Conservation (phyloP, 2,888 invertebrate genomes). For the Gastrophysa polygoni region DNA sequence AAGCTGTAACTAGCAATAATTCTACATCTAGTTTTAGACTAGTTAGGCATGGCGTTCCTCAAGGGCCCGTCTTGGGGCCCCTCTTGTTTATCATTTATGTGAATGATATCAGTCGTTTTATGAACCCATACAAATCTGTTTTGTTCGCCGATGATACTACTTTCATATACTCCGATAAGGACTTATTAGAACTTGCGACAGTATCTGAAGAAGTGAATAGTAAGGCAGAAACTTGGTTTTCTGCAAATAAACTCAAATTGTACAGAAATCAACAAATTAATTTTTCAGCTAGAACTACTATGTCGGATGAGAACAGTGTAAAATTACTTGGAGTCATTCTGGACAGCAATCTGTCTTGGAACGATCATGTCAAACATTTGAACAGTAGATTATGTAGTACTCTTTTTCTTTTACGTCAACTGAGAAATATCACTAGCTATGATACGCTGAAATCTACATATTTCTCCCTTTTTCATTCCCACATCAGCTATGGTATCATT, state of each 20-base stretch:
- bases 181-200: background rate
- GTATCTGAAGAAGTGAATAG: background rate
- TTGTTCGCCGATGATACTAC: constrained; percentile 8
- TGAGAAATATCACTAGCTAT: constrained; percentile 9
- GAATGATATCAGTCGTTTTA: background rate
- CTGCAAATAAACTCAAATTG: background rate
- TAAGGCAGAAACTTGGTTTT: constrained; percentile 11
- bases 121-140: constrained; percentile 6
- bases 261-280: constrained; percentile 3
- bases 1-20: background rate
- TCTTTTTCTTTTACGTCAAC: constrained; percentile 17
- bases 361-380: constrained; percentile 1
- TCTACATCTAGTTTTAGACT: background rate
- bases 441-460: constrained; percentile 16
- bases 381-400: constrained; percentile 7
- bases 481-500: constrained; percentile 15
- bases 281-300: constrained; percentile 1
- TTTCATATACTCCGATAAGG: background rate
- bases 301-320: constrained; percentile 7
- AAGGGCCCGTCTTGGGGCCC: background rate
- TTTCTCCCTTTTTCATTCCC: constrained; percentile 20
- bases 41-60: background rate
- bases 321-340: constrained; percentile 14
- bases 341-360: constrained; percentile 16
- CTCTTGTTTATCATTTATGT: background rate